Evolutionary conservation across 2,888 invertebrate species (phyloP), one percentile per base, ranked within the genome.

Genomic region (Phalera bucephala): DNA sequence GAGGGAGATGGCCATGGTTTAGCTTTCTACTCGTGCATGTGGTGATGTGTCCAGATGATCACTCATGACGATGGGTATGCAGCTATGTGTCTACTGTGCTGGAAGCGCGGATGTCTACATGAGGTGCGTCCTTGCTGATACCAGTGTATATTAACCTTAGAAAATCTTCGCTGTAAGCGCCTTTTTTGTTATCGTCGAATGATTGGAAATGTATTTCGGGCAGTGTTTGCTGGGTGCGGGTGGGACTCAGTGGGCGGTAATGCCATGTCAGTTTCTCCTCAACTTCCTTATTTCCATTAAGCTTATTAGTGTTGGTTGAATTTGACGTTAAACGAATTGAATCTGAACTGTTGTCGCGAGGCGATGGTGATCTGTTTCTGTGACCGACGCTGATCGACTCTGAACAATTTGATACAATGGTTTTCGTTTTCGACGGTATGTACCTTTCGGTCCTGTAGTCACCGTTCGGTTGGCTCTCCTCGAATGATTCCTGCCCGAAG

Each of bases 181-280:
- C 80, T 59, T 72, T 74, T 58, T 76, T 74, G 39, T 84, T 80
- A 48, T 80, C 80, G 39, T 92, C 92, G 63, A 84, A 91, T 45
- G 92, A 90, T 68, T 91, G 91, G 66, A 91, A 91, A 62, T 90
- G 81, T 62, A 91, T 87, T 62, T 87, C 86, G 31, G 88, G 85
- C 47, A 33, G 47, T 50, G 65, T 45, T 65, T 67, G 61, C 45
- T 80, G 73, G 62, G 70, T 72, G 50, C 80, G 78, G 59, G 72
- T 67, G 48, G 85, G 79, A 54, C 78, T 84, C 60, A 74, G 65
- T 48, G 90, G 88, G 49, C 77, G 78, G 64, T 89, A 87, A 71
- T 81, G 81, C 89, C 88, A 90, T 45, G 78, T 79, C 45, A 88
- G 60, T 71, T 87, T 89, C 37, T 81, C 80, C 49, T 74, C 69